phyloP scores from a whole-genome alignment of 2,888 invertebrate genomes.

The Leistus spinibarbis region DNA sequence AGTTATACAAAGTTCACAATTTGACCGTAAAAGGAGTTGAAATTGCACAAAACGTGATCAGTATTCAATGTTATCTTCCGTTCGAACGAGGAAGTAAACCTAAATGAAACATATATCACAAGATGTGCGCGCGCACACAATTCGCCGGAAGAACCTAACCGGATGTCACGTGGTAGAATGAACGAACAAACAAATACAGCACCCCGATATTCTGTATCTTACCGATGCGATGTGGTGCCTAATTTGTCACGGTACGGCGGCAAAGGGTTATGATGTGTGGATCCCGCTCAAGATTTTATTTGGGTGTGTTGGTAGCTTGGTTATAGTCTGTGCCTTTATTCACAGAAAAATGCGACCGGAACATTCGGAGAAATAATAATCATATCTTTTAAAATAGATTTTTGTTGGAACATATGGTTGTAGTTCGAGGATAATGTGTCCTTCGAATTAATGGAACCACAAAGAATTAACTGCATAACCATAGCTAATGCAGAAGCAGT shows the following conservation, averaged over 20 bases:
- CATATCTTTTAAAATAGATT: conserved; percentile 3
- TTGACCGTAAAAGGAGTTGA: neutral
- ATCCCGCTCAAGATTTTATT: conserved; percentile 14
- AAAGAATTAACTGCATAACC: neutral
- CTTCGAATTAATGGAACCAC: neutral
- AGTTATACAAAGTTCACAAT: neutral
- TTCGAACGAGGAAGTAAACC: neutral
- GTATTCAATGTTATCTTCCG: conserved; percentile 15
- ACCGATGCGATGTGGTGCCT: conserved; percentile 6
- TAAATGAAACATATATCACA: neutral
- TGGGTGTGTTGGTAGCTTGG: neutral
- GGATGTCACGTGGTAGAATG: conserved; percentile 25
- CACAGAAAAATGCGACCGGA: conserved; percentile 16
- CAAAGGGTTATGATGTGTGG: conserved; percentile 33
- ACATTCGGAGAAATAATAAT: conserved; percentile 28
- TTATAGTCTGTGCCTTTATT: neutral
- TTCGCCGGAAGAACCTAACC: conserved; percentile 25
- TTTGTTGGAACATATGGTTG: neutral
- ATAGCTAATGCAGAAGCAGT: neutral
- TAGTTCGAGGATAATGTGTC: neutral
- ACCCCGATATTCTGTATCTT: neutral
- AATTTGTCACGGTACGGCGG: conserved; percentile 27
- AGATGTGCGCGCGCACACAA: neutral
- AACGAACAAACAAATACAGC: neutral
- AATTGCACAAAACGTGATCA: neutral